Evolutionary conservation across 2,888 invertebrate species (phyloP), one percentile per base, ranked within the genome.

Genomic region (Acronicta alni): DNA sequence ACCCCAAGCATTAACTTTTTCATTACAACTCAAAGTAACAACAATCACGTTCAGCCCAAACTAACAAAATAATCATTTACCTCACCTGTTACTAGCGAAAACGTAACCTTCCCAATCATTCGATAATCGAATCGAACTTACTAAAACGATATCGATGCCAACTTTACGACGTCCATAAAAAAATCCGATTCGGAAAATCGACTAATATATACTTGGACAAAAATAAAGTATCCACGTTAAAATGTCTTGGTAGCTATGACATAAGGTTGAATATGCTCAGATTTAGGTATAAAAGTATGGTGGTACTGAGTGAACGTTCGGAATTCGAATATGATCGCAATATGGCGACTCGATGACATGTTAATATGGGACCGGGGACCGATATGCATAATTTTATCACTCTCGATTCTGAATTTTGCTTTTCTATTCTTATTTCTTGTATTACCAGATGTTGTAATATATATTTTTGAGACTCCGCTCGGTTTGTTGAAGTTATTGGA

Each of bases 331-430:
- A 90, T 89, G 89, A 89, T 89, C 80, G 83, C 91, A 93, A 91
- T 90, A 93, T 91, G 92, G 91, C 91, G 87, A 74, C 61, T 84
- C 83, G 85, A 92, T 92, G 93, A 93, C 92, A 92, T 93, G 93
- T 93, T 93, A 93, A 93, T 93, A 92, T 82, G 89, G 80, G 83
- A 79, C 77, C 73, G 59, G 89, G 86, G 81, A 77, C 79, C 89
- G 89, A 89, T 90, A 93, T 92, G 90, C 91, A 92, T 92, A 92
- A 92, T 92, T 90, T 91, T 90, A 91, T 91, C 79, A 78, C 79
- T 74, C 68, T 14, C 62, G 62, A 63, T 69, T 81, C 73, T 74
- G 75, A 81, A 81, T 84, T 85, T 79, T 72, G 69, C 65, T 14
- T 39, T 65, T 49, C 44, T 46, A 38, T 63, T 67, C 67, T 68